Base-by-base conservation (phyloP, 2,888 invertebrate species). In the Torymus aiolomorphi region DNA sequence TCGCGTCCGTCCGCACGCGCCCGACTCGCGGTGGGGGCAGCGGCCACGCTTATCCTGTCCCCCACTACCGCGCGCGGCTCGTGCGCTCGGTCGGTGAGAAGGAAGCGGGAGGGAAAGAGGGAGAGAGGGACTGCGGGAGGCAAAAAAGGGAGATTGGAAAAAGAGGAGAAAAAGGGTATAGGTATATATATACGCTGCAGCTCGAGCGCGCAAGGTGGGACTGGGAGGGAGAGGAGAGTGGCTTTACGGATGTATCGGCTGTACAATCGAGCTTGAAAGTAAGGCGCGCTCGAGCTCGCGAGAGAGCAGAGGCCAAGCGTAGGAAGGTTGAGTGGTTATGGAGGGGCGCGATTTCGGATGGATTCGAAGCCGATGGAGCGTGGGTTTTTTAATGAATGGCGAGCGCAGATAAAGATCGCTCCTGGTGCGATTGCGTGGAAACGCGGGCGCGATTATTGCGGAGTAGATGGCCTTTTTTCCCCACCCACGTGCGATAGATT, bases 41-140 rank as follows among this genome's bases (percentile, higher is more conserved):
- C 63, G 70, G 83, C 83, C 83, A 84, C 84, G 84, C 84, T 83
- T 83, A 84, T 75, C 62, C 62, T 62, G 13, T 71, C 78, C 80
- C 80, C 56, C 20, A 59, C 14, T n/a, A 49, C 49, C 10, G 14
- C 14, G 31, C 52, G 2, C 31, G 31, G 31, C 31, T 31, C 31
- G 31, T 51, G 71, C 65, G 74, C 56, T 13, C 18, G 5, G 51
- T 62, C 54, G 67, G 31, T 42, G 14, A 1, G 51, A 65, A 54
- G 16, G 14, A 54, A 20, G 8, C 12, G 49, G 42, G 24, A 75
- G 59, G 24, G 54, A 67, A 59, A 51, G 59, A 51, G 56, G 49
- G 63, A 61, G 59, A 61, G 69, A 67, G 59, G 76, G 67, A 54
- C 61, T 24, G 75, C 24, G 20, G 51, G 24, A n/a, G 62, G 24